Base-by-base conservation (phyloP, 2,797 vertebrate species). In the Scomberomorus guttatus region DNA sequence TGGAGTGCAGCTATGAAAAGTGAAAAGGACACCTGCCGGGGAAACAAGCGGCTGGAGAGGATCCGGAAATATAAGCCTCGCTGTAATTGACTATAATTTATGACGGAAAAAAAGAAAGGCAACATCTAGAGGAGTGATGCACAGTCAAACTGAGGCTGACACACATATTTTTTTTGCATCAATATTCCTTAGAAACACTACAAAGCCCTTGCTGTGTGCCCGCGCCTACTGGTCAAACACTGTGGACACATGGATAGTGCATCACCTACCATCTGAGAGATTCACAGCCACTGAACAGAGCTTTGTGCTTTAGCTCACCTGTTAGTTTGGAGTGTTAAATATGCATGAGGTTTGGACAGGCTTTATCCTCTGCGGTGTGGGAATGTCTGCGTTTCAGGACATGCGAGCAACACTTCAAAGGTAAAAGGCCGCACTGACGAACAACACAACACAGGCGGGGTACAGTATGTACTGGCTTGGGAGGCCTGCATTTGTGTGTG, bases 271-370 rank as follows among this genome's bases (percentile, higher is more conserved):
- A 75, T 68, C 63, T 39, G 62, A 70, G 56, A 68, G 61, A 72
- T 58, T 73, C 52, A 29, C 66, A 67, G 73, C 27, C 0, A 15
- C 77, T 12, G 48, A 70, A 25, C 55, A 42, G 64, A 80, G 73
- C 72, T 66, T 46, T 74, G 69, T 54, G 73, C 66, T 74, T 67
- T 51, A 54, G 69, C 27, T 85, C 86, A 87, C 87, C 80, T 83
- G 85, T 76, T 89, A 57, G 81, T 77, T 79, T 50, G 48, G 24
- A 57, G 72, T 44, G 78, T 91, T 92, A 91, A 90, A 91, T 82
- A 92, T 88, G 81, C 80, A 92, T 81, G 79, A 85, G 83, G 22
- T 61, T 61, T 84, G 63, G 82, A 86, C 59, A 4, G 66, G 54
- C 73, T 82, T 68, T 56, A 76, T 88, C 72, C 83, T 81, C 86